A percentile compares a stretch with the other conserved stretches of the same genome.
phyloP scores from a whole-genome alignment of 2,888 invertebrate species.

The Venusia cambrica region DNA sequence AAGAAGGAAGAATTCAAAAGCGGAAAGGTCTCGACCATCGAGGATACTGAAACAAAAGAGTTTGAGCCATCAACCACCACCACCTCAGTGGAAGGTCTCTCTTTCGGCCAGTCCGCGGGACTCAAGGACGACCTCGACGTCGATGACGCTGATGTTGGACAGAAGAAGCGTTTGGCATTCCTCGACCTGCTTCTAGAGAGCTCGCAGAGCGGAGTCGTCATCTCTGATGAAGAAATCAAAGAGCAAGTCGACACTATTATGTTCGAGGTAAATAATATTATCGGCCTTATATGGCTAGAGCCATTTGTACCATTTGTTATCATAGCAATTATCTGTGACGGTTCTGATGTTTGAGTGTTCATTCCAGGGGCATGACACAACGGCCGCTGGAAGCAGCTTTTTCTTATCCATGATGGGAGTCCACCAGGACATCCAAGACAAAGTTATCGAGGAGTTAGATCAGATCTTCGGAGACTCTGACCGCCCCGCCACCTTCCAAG shows the following conservation, averaged over 20 bases:
- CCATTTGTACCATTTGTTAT: neutral
- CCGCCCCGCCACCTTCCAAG: constrained; percentile 88
- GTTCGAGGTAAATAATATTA: constrained; percentile 84
- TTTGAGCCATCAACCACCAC: constrained; percentile 42
- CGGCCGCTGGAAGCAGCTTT: constrained; percentile 91
- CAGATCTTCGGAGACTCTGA: constrained; percentile 89
- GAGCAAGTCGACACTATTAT: constrained; percentile 93
- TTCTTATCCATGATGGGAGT: constrained; percentile 89
- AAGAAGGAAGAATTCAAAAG: constrained; percentile 88
- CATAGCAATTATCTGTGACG: neutral
- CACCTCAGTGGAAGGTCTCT: constrained; percentile 83
- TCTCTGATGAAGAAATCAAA: constrained; percentile 89
- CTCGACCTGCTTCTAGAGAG: constrained; percentile 92
- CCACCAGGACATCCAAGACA: constrained; percentile 86
- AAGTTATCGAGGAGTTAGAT: constrained; percentile 87
- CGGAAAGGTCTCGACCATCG: constrained; percentile 76
- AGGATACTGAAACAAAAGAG: constrained; percentile 44
- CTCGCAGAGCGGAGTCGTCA: constrained; percentile 85
- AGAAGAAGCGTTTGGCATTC: constrained; percentile 92
- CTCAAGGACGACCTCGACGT: constrained; percentile 91
- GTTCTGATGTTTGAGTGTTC: neutral
- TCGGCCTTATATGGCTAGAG: constrained; percentile 7
- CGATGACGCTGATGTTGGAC: constrained; percentile 88
- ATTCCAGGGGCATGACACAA: constrained; percentile 88
- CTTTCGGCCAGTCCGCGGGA: constrained; percentile 86